Base-by-base conservation (phyloP, 1,140 invertebrate species). In the Apocrypta bakeri region DNA sequence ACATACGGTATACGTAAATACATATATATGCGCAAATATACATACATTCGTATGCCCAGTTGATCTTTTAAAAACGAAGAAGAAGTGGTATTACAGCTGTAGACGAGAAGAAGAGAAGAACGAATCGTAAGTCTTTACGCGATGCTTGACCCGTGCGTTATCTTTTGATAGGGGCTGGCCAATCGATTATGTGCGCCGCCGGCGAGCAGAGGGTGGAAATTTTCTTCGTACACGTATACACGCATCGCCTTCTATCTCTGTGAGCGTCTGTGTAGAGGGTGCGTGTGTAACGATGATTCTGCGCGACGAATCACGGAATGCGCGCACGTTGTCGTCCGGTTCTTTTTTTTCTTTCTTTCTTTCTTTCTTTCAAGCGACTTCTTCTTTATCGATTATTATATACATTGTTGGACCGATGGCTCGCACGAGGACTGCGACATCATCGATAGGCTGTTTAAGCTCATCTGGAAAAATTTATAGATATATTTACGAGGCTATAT, bases 101-200 rank as follows among this genome's bases (percentile, higher is more conserved):
- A 83, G 76, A 82, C 61, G 75, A 21, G 11, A 66, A 74, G 12
- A 72, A 33, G 25, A 33, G 73, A 12, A 75, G 77, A 75, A 73
- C 76, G 68, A 29, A 66, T 27, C 63, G 63, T 66, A 66, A 66
- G 63, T 66, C 25, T 11, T 11, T 29, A n/a, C n/a, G 24, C 6
- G 63, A 25, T 29, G 63, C 63, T 25, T 66, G 24, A 66, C 27
- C 63, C 27, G 68, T 31, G 14, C 12, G 21, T 37, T 37, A 25
- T 71, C 68, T 71, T n/a, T 37, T 37, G 68, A 29, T 42, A 11
- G 27, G 69, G 33, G 69, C 27, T 24, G 27, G 69, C 17, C 31
- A 48, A 61, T 74, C 48, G 72, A 56, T 74, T 74, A 48, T 61
- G 40, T 27, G 25, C 68, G 68, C 29, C 27, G 68, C 68, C 68